Conservation (phyloP, 2,888 invertebrate species). For the Brachynemurus nebulosus region DNA sequence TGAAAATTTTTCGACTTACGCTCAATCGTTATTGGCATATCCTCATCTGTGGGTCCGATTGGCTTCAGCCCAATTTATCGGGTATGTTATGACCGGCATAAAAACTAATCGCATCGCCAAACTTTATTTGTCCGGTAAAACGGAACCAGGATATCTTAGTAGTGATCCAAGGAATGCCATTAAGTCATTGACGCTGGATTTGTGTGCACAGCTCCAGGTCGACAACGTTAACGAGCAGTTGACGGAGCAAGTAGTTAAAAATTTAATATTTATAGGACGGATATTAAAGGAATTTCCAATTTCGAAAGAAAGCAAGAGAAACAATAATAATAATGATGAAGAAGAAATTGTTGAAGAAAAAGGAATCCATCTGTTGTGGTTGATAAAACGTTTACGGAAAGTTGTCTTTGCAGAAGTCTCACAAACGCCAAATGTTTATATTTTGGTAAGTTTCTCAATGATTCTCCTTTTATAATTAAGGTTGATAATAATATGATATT, state of each 20-base stretch:
- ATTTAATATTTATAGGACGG: constrained; percentile 53
- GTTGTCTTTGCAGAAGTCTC: constrained; percentile 69
- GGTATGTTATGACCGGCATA: constrained; percentile 50
- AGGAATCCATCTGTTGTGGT: constrained; percentile 54
- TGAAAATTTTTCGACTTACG: constrained; percentile 47
- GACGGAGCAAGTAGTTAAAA: constrained; percentile 59
- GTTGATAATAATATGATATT: no score
- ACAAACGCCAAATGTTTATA: constrained; percentile 47
- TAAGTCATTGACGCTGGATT: constrained; percentile 55
- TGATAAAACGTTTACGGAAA: constrained; percentile 57
- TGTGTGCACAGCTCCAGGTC: constrained; percentile 59
- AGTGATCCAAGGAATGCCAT: constrained; percentile 48
- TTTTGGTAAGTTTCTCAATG: constrained; percentile 54
- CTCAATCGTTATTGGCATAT: constrained; percentile 59
- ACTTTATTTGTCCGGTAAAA: constrained; percentile 28
- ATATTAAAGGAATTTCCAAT: constrained; percentile 42
- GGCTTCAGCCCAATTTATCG: constrained; percentile 60
- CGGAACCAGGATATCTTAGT: constrained; percentile 34
- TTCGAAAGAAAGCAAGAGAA: constrained; percentile 24
- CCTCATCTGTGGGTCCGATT: constrained; percentile 81
- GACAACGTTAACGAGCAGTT: constrained; percentile 52
- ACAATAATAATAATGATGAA: constrained; percentile 29
- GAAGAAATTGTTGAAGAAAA: constrained; percentile 18
- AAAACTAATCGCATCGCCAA: constrained; percentile 44
- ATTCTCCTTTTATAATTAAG: no score